These are phyloP conservation scores for Acyrthosiphon pisum DNA, from an alignment of 1,140 invertebrate genomes.

Conservation along the genomic window DNA sequence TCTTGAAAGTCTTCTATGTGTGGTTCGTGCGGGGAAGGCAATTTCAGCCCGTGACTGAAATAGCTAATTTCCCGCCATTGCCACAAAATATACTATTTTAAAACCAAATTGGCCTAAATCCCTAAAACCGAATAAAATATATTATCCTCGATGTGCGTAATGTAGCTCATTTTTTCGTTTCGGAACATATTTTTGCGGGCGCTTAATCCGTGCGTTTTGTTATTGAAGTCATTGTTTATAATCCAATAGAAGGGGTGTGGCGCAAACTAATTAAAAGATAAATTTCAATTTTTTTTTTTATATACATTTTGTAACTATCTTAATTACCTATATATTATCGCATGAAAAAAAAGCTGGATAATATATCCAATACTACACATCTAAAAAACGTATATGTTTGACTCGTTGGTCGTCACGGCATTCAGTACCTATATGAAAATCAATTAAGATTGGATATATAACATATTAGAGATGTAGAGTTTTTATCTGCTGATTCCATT, in stretches of 20 bases:
- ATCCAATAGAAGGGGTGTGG: no score
- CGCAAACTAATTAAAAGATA: not conserved
- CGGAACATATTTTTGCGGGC: not conserved
- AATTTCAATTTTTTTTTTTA: not conserved
- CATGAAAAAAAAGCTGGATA: not conserved
- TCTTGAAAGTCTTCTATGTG: no score
- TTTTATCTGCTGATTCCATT: no score
- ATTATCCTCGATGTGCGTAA: rapidly evolving
- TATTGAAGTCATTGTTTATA: no score
- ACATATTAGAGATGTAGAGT: no score
- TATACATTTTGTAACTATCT: not conserved
- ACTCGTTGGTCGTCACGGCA: not conserved
- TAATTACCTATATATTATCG: not conserved
- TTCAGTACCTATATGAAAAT: not conserved
- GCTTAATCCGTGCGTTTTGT: not conserved
- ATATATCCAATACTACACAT: not conserved
- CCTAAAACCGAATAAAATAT: not conserved
- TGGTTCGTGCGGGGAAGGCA: no score
- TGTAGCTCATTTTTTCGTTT: not conserved
- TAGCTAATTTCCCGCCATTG: no score
- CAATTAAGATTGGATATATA: not conserved
- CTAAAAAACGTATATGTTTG: not conserved
- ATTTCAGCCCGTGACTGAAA: no score
- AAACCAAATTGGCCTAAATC: not conserved
- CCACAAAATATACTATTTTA: not conserved